These are phyloP conservation scores for Theristicus caerulescens DNA, from an alignment of 2,113 vertebrate genomes.

Conservation along the genomic window DNA sequence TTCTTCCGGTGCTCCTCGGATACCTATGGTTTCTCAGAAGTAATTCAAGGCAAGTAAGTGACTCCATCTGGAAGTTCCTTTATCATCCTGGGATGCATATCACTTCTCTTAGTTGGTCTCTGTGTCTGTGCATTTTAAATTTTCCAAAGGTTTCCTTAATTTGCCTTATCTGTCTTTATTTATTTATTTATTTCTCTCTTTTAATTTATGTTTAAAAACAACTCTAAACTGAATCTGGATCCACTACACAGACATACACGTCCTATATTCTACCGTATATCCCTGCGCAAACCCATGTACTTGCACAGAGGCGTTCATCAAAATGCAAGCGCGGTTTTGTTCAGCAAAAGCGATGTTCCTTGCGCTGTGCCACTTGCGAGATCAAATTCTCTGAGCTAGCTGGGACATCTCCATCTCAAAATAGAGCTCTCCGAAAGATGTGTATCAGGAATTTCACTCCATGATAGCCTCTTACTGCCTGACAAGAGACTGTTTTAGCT, in stretches of 20 bases:
- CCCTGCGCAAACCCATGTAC: accelerated
- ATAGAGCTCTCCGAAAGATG: background rate
- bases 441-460: background rate
- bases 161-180: background rate
- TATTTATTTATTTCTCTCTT: too few relatives aligned
- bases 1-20: background rate
- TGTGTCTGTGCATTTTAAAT: background rate
- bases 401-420: background rate
- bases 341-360: background rate
- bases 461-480: background rate
- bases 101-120: background rate
- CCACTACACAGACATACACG: background rate
- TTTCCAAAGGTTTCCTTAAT: background rate
- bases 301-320: background rate
- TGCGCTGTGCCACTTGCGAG: background rate
- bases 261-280: accelerated
- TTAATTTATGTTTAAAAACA: background rate
- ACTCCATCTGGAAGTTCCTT: background rate
- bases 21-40: background rate
- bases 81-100: background rate
- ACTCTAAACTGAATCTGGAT: background rate
- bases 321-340: background rate
- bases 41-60: background rate
- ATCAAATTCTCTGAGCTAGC: background rate
- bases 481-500: background rate